Evolutionary conservation across 2,113 vertebrate species (phyloP).

Genomic region (Cyphomyrus plagiostoma): DNA sequence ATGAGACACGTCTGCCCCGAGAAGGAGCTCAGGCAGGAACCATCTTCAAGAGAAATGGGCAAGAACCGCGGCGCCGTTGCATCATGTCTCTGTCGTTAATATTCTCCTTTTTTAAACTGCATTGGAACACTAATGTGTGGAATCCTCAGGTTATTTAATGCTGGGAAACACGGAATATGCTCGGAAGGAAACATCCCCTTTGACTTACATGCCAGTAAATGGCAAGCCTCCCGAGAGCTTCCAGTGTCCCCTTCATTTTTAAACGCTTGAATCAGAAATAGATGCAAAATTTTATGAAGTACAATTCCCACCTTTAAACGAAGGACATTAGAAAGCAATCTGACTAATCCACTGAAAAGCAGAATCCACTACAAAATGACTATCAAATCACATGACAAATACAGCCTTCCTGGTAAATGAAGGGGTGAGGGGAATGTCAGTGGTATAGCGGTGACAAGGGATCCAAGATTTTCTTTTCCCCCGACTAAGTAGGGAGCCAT

Average conservation of each 20-base stretch:
- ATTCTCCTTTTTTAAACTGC: neutral
- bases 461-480: neutral
- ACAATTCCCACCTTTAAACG: neutral
- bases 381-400: neutral
- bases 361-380: neutral
- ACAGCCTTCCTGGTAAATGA: neutral
- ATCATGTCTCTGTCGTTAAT: neutral
- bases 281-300: neutral
- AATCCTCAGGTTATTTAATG: neutral
- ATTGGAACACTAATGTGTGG: neutral
- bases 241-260: neutral
- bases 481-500: neutral
- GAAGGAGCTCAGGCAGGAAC: neutral
- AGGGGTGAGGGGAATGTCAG: neutral
- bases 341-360: neutral
- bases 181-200: neutral
- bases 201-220: neutral
- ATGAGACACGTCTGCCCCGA: neutral
- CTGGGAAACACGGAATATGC: neutral
- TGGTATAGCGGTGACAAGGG: neutral
- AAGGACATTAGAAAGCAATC: neutral
- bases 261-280: neutral
- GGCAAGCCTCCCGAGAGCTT: neutral
- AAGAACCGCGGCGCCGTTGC: neutral
- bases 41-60: neutral